Conservation (phyloP, 1,140 invertebrate genomes). For the fruit fly (Drosophila melanogaster) region Release_6_plus_ISO1_MT NT_037436.4:8192501-8193000, state of each 20-base stretch:
- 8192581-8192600: slow-evolving; percentile 94
- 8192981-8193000: slow-evolving; percentile 42
- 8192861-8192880: slow-evolving; percentile 33
- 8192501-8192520: slow-evolving; percentile 66
- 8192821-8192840: slow-evolving; percentile 50
- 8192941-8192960: neutral
- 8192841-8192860: slow-evolving; percentile 72
- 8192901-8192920: slow-evolving; percentile 1
- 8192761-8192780: slow-evolving; percentile 6
- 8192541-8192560: slow-evolving; percentile 92
- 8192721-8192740: slow-evolving; percentile 42
- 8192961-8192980: slow-evolving; percentile 1
- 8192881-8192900: neutral
- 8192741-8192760: slow-evolving; percentile 15
- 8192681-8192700: slow-evolving; percentile 90
- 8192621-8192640: slow-evolving; percentile 89
- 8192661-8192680: slow-evolving; percentile 91
- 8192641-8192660: slow-evolving; percentile 93
- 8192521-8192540: slow-evolving; percentile 89
- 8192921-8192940: neutral
- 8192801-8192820: slow-evolving; percentile 68
- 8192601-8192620: slow-evolving; percentile 87
- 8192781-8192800: slow-evolving; percentile 35
- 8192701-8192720: slow-evolving; percentile 95
- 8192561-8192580: slow-evolving; percentile 93